A percentile compares a stretch with the other conserved stretches of the same genome.
phyloP scores from a whole-genome alignment of 1,140 invertebrate species.

The Scaptomyza pallida region DNA sequence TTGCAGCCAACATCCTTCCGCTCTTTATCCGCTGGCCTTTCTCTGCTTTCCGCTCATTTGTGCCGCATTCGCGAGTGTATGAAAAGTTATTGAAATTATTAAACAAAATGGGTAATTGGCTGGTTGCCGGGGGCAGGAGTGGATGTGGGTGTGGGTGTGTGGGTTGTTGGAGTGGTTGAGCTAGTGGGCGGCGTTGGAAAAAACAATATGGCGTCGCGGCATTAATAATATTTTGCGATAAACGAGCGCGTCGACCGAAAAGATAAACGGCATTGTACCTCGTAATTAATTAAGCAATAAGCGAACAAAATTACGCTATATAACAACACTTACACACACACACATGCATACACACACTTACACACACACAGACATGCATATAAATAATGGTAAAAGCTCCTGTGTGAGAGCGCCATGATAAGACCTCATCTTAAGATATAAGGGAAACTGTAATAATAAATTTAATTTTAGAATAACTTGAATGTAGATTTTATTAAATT shows the following conservation, averaged over 20 bases:
- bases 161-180: no score
- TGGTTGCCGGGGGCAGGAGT: slow-evolving; percentile 15
- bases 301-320: slow-evolving; percentile 12
- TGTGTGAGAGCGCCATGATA: neutral
- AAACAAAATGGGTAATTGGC: slow-evolving; percentile 78
- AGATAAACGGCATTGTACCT: slow-evolving; percentile 6
- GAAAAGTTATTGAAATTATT: slow-evolving; percentile 82
- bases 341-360: no score
- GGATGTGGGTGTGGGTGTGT: neutral
- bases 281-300: slow-evolving; percentile 64
- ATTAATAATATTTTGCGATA: slow-evolving; percentile 61
- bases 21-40: neutral
- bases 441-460: no score
- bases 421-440: no score
- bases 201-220: slow-evolving; percentile 57
- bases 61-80: slow-evolving; percentile 58
- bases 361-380: no score
- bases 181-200: slow-evolving; percentile 19
- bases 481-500: no score
- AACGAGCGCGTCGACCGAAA: slow-evolving; percentile 28
- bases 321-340: neutral
- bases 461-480: no score
- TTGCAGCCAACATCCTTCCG: slow-evolving; percentile 40
- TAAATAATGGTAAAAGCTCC: no score
- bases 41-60: slow-evolving; percentile 21